phyloP scores from a whole-genome alignment of 2,797 vertebrate species.

The Etheostoma perlongum region DNA sequence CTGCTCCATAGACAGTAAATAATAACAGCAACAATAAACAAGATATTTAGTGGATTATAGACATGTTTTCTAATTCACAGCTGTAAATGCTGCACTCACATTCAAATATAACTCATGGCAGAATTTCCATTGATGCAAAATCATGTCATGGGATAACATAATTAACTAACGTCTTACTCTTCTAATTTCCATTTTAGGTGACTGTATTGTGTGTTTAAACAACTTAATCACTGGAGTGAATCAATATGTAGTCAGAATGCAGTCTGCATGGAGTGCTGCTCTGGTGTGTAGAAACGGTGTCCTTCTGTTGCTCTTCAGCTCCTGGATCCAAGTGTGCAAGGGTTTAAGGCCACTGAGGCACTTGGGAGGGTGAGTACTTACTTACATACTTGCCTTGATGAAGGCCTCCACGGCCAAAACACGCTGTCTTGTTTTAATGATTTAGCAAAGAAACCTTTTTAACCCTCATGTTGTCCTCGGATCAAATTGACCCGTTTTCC shows the following conservation, averaged over 20 bases:
- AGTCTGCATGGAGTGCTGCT: too few relatives aligned
- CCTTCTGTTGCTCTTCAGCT: too few relatives aligned
- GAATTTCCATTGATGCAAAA: neutral
- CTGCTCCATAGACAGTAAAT: slow-evolving; percentile 42
- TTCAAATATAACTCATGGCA: slow-evolving; percentile 6
- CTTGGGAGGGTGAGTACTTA: too few relatives aligned
- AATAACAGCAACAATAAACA: slow-evolving; percentile 18
- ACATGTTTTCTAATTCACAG: slow-evolving; percentile 22
- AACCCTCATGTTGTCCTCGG: too few relatives aligned
- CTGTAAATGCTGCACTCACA: neutral
- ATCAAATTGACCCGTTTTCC: too few relatives aligned
- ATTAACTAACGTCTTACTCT: neutral
- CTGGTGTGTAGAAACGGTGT: too few relatives aligned
- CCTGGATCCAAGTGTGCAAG: too few relatives aligned
- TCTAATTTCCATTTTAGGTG: neutral
- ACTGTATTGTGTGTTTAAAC: slow-evolving; percentile 2
- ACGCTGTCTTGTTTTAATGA: too few relatives aligned
- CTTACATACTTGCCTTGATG: too few relatives aligned
- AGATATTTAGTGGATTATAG: slow-evolving; percentile 25
- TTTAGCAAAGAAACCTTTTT: too few relatives aligned
- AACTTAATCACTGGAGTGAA: neutral
- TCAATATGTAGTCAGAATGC: neutral
- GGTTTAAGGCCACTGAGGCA: too few relatives aligned
- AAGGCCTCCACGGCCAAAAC: too few relatives aligned
- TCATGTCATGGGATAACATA: neutral